Conservation (phyloP, 2,888 invertebrate species). For the Silvanus unidentatus region DNA sequence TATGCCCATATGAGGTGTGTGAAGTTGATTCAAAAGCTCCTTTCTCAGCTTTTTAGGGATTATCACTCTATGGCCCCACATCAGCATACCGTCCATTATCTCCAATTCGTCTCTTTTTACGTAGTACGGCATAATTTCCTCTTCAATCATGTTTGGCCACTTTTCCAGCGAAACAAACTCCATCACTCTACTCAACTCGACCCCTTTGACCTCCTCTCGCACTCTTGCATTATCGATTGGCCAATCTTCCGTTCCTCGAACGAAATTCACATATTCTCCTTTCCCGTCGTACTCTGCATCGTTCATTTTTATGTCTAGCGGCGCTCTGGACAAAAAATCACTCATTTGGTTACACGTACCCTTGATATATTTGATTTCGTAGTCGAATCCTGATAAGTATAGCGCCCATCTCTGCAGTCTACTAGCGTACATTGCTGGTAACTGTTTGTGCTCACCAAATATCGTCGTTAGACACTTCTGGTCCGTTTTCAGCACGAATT, state of each 20-base stretch:
- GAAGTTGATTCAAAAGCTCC: constrained; percentile 22
- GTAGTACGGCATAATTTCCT: constrained; percentile 7
- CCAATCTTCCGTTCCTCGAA: constrained; percentile 1
- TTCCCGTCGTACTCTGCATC: not conserved
- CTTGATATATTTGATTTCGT: constrained; percentile 9
- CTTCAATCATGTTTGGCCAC: not conserved
- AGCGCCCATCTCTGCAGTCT: constrained; percentile 9
- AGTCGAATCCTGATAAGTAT: constrained; percentile 5
- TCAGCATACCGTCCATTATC: constrained; percentile 6
- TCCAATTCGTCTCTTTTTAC: constrained; percentile 8
- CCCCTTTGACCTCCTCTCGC: constrained; percentile 7
- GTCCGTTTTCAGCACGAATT: constrained; percentile 12
- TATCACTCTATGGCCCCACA: constrained; percentile 7
- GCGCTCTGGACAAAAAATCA: constrained; percentile 8
- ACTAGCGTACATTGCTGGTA: constrained; percentile 9
- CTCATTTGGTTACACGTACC: constrained; percentile 4
- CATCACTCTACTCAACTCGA: constrained; percentile 2
- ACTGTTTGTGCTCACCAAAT: constrained; percentile 9
- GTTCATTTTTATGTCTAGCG: not conserved
- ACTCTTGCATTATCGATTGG: constrained; percentile 10
- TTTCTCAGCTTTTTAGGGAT: constrained; percentile 12
- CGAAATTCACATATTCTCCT: not conserved
- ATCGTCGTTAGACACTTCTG: constrained; percentile 9
- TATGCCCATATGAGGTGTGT: constrained; percentile 27
- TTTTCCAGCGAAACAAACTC: not conserved